phyloP scores from a whole-genome alignment of 2,888 invertebrate genomes.

The Agrotis puta region DNA sequence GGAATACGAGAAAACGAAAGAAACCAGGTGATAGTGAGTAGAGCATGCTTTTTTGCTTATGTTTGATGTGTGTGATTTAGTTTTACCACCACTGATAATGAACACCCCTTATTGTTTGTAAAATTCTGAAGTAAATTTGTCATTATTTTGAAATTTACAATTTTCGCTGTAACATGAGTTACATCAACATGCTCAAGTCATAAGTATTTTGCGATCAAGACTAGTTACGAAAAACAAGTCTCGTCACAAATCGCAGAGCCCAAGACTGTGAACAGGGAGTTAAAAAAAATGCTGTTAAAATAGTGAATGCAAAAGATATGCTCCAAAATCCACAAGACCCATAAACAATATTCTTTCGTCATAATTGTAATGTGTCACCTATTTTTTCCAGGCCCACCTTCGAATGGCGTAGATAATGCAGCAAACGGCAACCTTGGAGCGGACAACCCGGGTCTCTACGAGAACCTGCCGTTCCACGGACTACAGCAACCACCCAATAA shows the following conservation, averaged over 20 bases:
- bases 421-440: conserved; percentile 92
- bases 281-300: no score
- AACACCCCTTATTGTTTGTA: no score
- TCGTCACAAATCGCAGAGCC: no score
- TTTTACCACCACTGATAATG: not conserved
- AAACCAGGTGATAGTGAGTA: conserved; percentile 92
- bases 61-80: conserved; percentile 28
- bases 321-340: not conserved
- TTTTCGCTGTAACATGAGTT: no score
- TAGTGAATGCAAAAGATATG: no score
- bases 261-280: not conserved
- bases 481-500: conserved; percentile 98
- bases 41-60: conserved; percentile 56
- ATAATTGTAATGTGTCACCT: conserved; percentile 5
- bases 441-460: conserved; percentile 97
- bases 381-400: conserved; percentile 85
- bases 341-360: not conserved
- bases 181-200: no score
- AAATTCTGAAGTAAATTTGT: not conserved
- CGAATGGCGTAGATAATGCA: conserved; percentile 91
- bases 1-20: conserved; percentile 93
- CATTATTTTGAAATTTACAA: no score
- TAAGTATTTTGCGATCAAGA: no score
- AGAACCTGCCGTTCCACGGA: conserved; percentile 98
- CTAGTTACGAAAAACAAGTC: no score